These are phyloP conservation scores for Cheilosia vulpina DNA, from an alignment of 2,888 invertebrate genomes.

Conservation along the genomic window DNA sequence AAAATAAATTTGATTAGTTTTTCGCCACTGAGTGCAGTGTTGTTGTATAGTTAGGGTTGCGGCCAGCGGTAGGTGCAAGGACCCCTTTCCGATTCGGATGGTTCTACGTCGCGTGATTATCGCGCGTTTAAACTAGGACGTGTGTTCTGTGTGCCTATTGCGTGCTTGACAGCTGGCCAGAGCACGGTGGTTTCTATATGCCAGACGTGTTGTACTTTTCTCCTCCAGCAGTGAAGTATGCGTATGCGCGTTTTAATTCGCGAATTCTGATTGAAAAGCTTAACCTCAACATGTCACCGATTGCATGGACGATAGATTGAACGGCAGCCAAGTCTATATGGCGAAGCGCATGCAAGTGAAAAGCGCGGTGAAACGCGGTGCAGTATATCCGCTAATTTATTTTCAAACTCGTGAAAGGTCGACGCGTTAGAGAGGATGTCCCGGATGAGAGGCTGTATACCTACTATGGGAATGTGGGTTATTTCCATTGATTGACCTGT, in stretches of 20 bases:
- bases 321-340: not conserved
- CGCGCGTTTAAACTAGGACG: conserved; percentile 46
- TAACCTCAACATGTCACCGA: conserved; percentile 60
- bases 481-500: conserved; percentile 74
- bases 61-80: conserved; percentile 17
- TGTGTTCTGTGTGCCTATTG: conserved; percentile 41
- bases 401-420: conserved; percentile 55
- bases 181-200: conserved; percentile 26
- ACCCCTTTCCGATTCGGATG: not conserved
- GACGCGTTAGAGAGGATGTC: conserved; percentile 10
- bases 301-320: conserved; percentile 53
- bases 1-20: conserved; percentile 69
- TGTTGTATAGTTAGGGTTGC: not conserved
- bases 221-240: not conserved
- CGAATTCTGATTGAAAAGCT: conserved; percentile 69
- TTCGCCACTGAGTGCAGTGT: not conserved
- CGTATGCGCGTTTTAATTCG: conserved; percentile 49
- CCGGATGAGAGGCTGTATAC: conserved; percentile 11
- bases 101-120: conserved; percentile 35
- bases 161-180: conserved; percentile 56
- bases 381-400: conserved; percentile 71
- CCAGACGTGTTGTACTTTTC: conserved; percentile 18
- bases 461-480: conserved; percentile 60
- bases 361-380: conserved; percentile 60
- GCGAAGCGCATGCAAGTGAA: conserved; percentile 18